Evolutionary conservation across 2,113 vertebrate genomes (phyloP).

Genomic region (Lepus europaeus): DNA sequence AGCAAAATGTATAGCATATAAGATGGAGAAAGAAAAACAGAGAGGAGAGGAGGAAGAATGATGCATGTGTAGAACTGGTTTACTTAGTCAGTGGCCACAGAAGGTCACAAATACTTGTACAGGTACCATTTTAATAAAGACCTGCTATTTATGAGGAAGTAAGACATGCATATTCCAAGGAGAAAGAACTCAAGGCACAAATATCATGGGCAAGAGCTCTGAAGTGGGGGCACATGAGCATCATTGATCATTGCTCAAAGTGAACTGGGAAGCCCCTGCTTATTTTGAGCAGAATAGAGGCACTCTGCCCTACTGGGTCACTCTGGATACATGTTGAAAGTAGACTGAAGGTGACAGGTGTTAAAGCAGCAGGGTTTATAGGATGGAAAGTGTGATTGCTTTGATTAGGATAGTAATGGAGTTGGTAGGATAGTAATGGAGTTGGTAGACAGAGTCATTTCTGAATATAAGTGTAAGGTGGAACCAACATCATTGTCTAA

Average conservation of each 20-base stretch:
- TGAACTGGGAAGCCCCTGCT: not conserved
- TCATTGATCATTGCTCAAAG: not conserved
- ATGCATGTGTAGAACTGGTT: not conserved
- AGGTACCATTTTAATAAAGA: not conserved
- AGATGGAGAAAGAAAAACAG: not conserved
- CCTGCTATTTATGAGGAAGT: not conserved
- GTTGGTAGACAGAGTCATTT: not conserved
- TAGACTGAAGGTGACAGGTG: not conserved
- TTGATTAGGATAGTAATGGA: not conserved
- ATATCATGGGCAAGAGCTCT: not conserved
- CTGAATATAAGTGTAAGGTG: not conserved
- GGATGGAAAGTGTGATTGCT: not conserved
- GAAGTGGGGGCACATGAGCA: not conserved
- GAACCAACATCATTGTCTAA: not conserved
- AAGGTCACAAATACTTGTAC: not conserved
- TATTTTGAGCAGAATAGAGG: not conserved
- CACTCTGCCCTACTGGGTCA: not conserved
- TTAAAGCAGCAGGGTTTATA: not conserved
- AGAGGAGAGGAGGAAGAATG: not conserved
- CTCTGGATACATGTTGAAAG: not conserved
- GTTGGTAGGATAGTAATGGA: not conserved
- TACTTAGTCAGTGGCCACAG: not conserved
- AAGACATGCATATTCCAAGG: not conserved
- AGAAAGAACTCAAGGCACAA: not conserved
- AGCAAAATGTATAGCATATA: not conserved